Percentiles rank a stretch among this genome's conserved stretches.
These are phyloP conservation scores for Equus przewalskii DNA, from an alignment of 2,113 vertebrate species.

Conservation along the genomic window DNA sequence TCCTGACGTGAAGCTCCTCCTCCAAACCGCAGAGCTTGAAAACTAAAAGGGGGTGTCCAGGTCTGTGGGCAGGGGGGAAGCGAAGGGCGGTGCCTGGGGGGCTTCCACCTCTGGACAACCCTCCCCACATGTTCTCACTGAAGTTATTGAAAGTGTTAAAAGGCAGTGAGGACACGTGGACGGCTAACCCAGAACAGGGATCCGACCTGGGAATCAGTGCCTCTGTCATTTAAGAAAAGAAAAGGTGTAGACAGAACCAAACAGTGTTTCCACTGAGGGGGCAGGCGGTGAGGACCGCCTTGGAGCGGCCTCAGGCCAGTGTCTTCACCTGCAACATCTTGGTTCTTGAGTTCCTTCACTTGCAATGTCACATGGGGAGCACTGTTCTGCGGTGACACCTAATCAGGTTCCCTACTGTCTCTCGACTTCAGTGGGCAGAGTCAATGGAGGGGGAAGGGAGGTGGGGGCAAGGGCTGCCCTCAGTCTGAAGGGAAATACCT, in stretches of 20 bases:
- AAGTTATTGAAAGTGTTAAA: neutral
- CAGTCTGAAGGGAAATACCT: neutral
- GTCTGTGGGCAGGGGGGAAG: neutral
- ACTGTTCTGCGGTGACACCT: neutral
- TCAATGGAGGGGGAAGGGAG: accelerated
- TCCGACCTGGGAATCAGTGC: neutral
- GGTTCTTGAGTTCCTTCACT: neutral
- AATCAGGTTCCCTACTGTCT: neutral
- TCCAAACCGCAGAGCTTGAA: neutral
- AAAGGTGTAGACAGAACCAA: neutral
- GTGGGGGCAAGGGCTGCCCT: neutral
- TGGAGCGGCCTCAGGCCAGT: neutral
- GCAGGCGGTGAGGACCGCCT: neutral
- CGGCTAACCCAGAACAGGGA: neutral
- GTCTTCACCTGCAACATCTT: neutral
- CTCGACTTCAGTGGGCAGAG: neutral
- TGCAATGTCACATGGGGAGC: neutral
- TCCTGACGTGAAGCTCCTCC: neutral
- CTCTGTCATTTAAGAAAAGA: neutral
- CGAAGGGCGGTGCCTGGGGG: accelerated
- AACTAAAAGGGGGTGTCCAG: neutral
- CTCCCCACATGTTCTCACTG: neutral
- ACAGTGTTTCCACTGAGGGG: neutral
- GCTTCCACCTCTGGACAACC: neutral
- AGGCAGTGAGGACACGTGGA: neutral